Base-by-base conservation (phyloP, 2,113 vertebrate species). In the Prinia subflava region DNA sequence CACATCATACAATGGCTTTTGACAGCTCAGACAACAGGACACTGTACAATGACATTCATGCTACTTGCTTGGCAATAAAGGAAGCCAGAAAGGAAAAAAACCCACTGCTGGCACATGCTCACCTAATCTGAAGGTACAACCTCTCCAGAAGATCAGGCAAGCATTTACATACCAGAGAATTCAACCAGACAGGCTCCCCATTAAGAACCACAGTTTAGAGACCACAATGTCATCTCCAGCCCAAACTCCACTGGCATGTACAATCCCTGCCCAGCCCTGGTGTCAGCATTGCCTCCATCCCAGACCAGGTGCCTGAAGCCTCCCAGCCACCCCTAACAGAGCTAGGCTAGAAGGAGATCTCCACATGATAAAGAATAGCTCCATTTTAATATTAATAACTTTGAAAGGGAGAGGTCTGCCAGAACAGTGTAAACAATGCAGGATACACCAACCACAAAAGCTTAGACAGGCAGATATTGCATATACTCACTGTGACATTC, bases 61-160 rank as follows among this genome's bases (percentile, higher is more conserved):
- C n/a, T 64, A 27, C 62, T 56, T 64, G 57, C 44, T 49, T 69
- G 55, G 59, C 55, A 53, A 28, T 17, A 75, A 57, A 91, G 41
- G 57, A 73, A 87, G 49, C 3, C 56, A 70, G 64, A 81, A 55
- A 85, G 63, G 39, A 80, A 92, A 80, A 83, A 87, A 87, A 33
- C n/a, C 53, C 62, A 6, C 18, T 42, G n/a, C 5, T 91, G 57
- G 65, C 53, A 64, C 5, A 39, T 3, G 10, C 23, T 28, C 62
- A 47, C 4, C 2, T 22, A 12, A 56, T 4, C 19, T 11, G 41
- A 75, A 65, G 30, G 44, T 55, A 62, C 23, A 62, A 53, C 3
- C 11, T 10, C 24, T 53, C 33, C 90, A 53, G 69, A 92, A 69
- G 19, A 76, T 46, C 63, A 55, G 50, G 15, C 46, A 77, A 77